Evolutionary conservation across 2,113 vertebrate genomes (phyloP).

Genomic region (Ictalurus furcatus): DNA sequence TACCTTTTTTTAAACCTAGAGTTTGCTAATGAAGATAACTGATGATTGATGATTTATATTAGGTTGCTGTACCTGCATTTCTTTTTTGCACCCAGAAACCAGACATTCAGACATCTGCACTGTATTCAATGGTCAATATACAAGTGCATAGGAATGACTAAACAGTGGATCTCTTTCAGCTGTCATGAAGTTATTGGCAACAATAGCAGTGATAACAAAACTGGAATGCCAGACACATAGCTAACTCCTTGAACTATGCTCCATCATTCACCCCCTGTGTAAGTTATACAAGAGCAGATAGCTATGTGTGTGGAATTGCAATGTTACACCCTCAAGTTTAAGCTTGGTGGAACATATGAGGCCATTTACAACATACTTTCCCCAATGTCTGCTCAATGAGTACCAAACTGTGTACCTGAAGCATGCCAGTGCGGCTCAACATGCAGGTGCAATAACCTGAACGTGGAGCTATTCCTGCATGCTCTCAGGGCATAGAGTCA

Average conservation of each 20-base stretch:
- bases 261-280: conserved; percentile 1
- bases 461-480: conserved; percentile 51
- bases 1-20: too few species aligned
- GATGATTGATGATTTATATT: too few species aligned
- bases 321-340: not conserved
- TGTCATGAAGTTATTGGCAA: conserved; percentile 7
- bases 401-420: conserved; percentile 30
- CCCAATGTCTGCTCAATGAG: conserved; percentile 23
- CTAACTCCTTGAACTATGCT: conserved; percentile 19
- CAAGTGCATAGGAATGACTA: not conserved
- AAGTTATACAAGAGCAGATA: conserved; percentile 12
- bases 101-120: not conserved
- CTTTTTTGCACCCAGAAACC: not conserved
- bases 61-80: not conserved
- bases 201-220: conserved; percentile 4
- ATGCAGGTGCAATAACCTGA: conserved; percentile 52
- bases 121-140: not conserved
- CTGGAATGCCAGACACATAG: conserved; percentile 1
- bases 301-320: not conserved
- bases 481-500: conserved; percentile 59
- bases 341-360: not conserved
- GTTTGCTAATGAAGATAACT: too few species aligned
- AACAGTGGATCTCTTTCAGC: not conserved
- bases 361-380: not conserved
- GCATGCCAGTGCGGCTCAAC: not conserved